Conservation (phyloP, 2,888 invertebrate species). For the Cataglyphis altisquamis region DNA sequence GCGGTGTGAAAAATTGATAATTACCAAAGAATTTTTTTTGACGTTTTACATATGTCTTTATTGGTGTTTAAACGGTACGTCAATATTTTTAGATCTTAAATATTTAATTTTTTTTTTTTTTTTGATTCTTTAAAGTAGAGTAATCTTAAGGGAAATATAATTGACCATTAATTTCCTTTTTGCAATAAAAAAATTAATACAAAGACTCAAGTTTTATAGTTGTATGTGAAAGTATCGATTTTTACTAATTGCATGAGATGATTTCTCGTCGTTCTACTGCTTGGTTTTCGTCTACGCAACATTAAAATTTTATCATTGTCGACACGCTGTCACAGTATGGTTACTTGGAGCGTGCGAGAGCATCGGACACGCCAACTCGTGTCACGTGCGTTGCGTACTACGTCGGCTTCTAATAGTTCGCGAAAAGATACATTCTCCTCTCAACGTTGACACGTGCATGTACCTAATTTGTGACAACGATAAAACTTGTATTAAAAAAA, state of each 20-base stretch:
- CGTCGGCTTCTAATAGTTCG: conserved; percentile 20
- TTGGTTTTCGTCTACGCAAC: neutral
- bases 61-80: too few species aligned
- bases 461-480: neutral
- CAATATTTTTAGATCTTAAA: too few species aligned
- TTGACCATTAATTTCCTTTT: neutral
- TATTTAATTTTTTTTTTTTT: too few species aligned
- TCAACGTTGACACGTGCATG: neutral
- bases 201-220: neutral
- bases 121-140: too few species aligned
- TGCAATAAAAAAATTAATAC: neutral
- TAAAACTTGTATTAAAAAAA: neutral
- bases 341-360: conserved; percentile 18
- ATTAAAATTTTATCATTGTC: conserved; percentile 22
- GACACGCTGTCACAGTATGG: conserved; percentile 44
- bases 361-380: conserved; percentile 21
- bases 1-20: too few species aligned
- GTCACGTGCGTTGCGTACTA: conserved; percentile 17
- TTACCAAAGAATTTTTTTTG: too few species aligned
- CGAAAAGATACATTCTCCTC: conserved; percentile 23
- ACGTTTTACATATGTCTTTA: too few species aligned
- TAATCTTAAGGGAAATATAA: neutral
- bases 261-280: neutral
- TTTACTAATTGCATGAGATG: neutral
- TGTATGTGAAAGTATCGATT: neutral